Evolutionary conservation across 2,888 invertebrate species (phyloP).

Genomic region (Argyresthia goedartella): DNA sequence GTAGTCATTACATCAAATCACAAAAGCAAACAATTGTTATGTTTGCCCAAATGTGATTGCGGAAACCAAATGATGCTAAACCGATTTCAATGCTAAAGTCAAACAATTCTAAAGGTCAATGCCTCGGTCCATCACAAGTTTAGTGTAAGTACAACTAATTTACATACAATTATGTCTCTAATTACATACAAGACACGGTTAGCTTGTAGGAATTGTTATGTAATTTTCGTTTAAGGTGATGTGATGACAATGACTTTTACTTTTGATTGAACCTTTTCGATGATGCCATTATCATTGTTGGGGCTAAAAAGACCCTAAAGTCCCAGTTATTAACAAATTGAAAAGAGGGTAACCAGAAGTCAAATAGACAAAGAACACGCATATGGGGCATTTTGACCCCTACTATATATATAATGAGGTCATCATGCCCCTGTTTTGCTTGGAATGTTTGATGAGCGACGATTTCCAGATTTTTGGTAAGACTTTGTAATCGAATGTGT

Average conservation of each 20-base stretch:
- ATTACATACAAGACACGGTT: neutral
- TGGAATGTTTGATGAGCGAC: too few species aligned
- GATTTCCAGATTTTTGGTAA: too few species aligned
- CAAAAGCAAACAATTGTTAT: neutral
- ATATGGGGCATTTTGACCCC: neutral
- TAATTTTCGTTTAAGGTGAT: too few species aligned
- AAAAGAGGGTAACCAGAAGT: constrained; percentile 5
- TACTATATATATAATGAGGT: too few species aligned
- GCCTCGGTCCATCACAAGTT: neutral
- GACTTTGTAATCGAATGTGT: too few species aligned
- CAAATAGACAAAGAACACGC: constrained; percentile 5
- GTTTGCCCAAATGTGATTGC: neutral
- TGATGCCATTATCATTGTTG: too few species aligned
- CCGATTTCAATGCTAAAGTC: neutral
- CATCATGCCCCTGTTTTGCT: too few species aligned
- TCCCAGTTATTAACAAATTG: neutral
- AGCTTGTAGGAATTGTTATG: neutral
- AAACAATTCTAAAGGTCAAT: neutral
- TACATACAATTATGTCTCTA: neutral
- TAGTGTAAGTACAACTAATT: neutral
- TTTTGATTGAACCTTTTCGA: too few species aligned
- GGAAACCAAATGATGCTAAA: neutral
- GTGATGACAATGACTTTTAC: too few species aligned
- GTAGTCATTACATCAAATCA: too few species aligned
- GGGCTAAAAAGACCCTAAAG: too few species aligned